These are phyloP conservation scores for Clamator glandarius DNA, from an alignment of 2,797 vertebrate species.

Conservation along the genomic window DNA sequence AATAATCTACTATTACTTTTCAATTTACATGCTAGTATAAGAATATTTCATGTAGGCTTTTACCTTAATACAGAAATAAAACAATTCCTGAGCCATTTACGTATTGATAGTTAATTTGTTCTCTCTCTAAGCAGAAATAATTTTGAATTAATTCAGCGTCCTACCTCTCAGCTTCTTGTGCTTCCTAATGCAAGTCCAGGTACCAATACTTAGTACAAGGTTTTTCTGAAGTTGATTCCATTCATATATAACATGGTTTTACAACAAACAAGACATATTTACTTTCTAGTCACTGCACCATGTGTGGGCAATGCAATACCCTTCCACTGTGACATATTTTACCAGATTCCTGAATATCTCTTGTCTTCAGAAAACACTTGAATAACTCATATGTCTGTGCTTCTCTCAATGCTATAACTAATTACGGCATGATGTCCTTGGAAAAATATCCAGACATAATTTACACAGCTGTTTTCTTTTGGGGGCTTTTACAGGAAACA, in stretches of 20 bases:
- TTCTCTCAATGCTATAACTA: neutral
- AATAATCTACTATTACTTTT: neutral
- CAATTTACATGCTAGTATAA: neutral
- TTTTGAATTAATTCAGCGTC: conserved; percentile 30
- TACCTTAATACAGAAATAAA: neutral
- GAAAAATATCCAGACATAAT: neutral
- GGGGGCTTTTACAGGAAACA: neutral
- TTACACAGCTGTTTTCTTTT: neutral
- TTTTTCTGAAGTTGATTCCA: conserved; percentile 24
- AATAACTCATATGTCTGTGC: neutral
- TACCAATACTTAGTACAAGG: neutral
- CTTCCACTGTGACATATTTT: neutral
- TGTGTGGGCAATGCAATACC: neutral
- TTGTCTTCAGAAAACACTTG: neutral
- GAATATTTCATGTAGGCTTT: neutral
- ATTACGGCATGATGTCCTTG: neutral
- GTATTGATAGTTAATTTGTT: neutral
- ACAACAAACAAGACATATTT: conserved; percentile 23
- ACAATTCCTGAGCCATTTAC: neutral
- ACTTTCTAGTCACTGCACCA: neutral
- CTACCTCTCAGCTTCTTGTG: neutral
- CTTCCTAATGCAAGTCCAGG: neutral
- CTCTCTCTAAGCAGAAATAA: neutral
- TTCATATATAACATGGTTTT: neutral
- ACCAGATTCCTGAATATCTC: neutral